Evolutionary conservation across 2,888 invertebrate genomes (phyloP), one percentile per base, ranked within the genome.

Genomic region (Eilema depressum): DNA sequence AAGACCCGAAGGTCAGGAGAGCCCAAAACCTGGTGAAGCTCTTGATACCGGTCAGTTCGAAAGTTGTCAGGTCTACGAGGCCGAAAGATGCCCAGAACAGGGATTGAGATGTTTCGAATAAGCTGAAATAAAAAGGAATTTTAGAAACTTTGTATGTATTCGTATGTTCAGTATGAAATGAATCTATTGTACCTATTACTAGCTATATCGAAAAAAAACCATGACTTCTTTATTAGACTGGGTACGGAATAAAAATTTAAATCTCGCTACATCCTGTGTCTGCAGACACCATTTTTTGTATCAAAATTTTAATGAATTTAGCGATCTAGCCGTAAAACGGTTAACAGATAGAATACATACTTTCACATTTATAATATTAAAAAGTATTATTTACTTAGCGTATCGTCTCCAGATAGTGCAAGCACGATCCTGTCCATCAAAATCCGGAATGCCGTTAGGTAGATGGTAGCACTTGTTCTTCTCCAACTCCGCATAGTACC

Each of bases 1-100:
- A 99, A 8, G 98, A 98, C 60, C 99, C 99, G 89, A 99, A 99
- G 97, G 99, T 99, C 7, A 99, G 96, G 69, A 99, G 96, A 0
- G 99, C 99, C 99, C 98, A 99, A 95, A 98, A 99, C 86, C 98
- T 96, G 0, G 99, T 99, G 91, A 99, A 99, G 83, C 98, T 98
- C 93, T 99, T 99, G 86, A 99, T 98, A 75, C 99, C 99, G 10
- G 98, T 97, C 81, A 99, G 96, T 89, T 99, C 99, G 87, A 99
- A 99, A 69, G 98, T 98, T 77, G 98, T 97, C 81, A 99, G 94
- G 90, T 99, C 99, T 17, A 99, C 98, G 71, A 99, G 96, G 23
- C 99, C 99, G 88, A 99, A 99, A 70, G 98, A 98, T 11, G 99
- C 99, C 99, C 99, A 99, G 95, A 99, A 99, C 1, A 99, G 95